These are phyloP conservation scores for Drosophila niveifrons DNA, from an alignment of 2,888 invertebrate genomes.

Conservation along the genomic window DNA sequence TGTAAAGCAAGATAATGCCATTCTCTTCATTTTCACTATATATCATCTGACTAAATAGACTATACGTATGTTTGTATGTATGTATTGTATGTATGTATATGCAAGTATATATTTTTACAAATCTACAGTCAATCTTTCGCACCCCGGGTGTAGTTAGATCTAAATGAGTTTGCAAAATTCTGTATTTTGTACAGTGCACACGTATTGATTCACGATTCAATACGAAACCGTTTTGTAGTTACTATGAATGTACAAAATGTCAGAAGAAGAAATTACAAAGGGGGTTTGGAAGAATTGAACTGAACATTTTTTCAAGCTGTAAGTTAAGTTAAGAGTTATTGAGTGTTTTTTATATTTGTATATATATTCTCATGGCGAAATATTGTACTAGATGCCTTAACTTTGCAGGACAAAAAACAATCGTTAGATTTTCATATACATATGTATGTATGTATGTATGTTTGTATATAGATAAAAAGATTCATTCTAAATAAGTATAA, in stretches of 20 bases:
- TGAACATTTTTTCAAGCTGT: conserved; percentile 31
- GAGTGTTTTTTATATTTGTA: conserved; percentile 1
- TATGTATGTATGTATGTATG: conserved; percentile 5
- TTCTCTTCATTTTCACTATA: conserved; percentile 2
- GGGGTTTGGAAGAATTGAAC: conserved; percentile 61
- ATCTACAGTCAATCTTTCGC: conserved; percentile 27
- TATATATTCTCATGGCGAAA: not conserved
- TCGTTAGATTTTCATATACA: not conserved
- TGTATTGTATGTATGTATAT: conserved; percentile 15
- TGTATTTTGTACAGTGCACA: conserved; percentile 36
- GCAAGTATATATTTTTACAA: conserved; percentile 11
- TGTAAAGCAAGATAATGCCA: not conserved
- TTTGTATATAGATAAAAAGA: conserved; percentile 7
- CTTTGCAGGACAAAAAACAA: conserved; percentile 17
- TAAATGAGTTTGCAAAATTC: conserved; percentile 35
- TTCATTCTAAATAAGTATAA: conserved; percentile 1
- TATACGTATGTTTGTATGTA: not conserved
- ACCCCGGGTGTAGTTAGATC: conserved; percentile 18
- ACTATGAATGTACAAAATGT: conserved; percentile 46
- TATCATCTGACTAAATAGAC: conserved; percentile 18
- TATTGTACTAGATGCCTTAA: not conserved
- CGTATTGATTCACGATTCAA: conserved; percentile 29
- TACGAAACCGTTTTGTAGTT: conserved; percentile 24
- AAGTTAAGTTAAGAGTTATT: conserved; percentile 15
- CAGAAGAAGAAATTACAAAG: conserved; percentile 34